Evolutionary conservation across 2,888 invertebrate species (phyloP).

Genomic region (Eupithecia vulgata): DNA sequence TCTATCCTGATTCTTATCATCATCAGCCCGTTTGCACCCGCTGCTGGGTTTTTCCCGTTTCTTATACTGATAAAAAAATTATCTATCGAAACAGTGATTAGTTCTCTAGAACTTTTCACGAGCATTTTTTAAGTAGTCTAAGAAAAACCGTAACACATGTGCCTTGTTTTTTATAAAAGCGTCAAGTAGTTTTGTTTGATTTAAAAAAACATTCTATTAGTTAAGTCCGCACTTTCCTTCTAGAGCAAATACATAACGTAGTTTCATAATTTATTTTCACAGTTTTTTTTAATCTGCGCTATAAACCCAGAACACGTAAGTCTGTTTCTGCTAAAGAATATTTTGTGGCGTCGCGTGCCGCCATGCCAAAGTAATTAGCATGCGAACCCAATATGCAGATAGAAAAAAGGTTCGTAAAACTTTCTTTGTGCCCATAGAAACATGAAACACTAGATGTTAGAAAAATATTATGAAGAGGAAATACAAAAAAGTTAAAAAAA

Average conservation of each 20-base stretch:
- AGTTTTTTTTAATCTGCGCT: conserved; percentile 5
- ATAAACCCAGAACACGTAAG: conserved; percentile 23
- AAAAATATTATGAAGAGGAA: not conserved
- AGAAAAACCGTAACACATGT: not conserved
- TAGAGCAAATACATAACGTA: not conserved
- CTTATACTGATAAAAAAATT: too few species aligned
- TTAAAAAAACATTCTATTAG: not conserved
- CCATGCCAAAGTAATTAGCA: conserved; percentile 45
- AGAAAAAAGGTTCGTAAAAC: conserved; percentile 31
- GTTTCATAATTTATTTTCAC: conserved; percentile 10
- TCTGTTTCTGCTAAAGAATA: conserved; percentile 29
- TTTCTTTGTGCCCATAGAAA: conserved; percentile 13
- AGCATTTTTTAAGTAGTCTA: too few species aligned
- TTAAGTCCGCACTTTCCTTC: not conserved
- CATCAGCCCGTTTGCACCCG: too few species aligned
- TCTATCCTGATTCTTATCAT: too few species aligned
- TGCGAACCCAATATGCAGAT: conserved; percentile 45
- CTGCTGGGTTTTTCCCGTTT: too few species aligned
- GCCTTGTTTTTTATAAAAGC: too few species aligned
- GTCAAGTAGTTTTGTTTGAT: not conserved
- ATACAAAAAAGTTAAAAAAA: not conserved
- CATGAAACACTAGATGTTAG: not conserved
- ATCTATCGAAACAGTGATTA: too few species aligned
- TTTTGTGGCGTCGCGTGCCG: conserved; percentile 45
- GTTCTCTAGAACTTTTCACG: too few species aligned